These are phyloP conservation scores for Elaeidobius kamerunicus DNA, from an alignment of 2,888 invertebrate genomes.

Conservation along the genomic window DNA sequence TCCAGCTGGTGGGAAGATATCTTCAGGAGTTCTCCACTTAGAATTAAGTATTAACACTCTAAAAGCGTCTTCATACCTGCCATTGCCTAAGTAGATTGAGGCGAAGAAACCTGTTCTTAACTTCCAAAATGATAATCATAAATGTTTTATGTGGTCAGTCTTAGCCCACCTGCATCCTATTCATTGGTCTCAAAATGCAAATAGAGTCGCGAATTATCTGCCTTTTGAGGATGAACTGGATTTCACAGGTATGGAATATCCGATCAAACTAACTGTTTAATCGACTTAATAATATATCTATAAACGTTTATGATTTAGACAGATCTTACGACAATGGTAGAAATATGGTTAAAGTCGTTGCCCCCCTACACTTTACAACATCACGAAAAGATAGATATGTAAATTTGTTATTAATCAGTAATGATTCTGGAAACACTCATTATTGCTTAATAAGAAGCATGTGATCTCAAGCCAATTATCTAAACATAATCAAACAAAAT, in stretches of 20 bases:
- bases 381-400: background rate
- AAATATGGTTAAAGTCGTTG: no score
- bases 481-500: background rate
- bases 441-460: slow-evolving; percentile 4
- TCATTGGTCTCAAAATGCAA: no score
- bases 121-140: no score
- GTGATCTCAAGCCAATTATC: slow-evolving; percentile 1
- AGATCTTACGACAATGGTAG: background rate
- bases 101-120: no score
- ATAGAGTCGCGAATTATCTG: no score
- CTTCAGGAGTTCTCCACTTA: no score
- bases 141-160: no score
- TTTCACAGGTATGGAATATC: slow-evolving; percentile 7
- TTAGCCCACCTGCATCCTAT: no score
- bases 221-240: background rate
- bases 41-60: no score
- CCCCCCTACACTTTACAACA: background rate
- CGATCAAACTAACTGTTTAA: slow-evolving; percentile 1
- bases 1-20: no score
- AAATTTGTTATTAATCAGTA: slow-evolving; percentile 2
- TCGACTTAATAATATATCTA: slow-evolving; percentile 1
- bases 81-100: no score
- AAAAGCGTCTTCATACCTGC: no score
- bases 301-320: background rate
- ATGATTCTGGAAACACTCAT: background rate